phyloP scores from a whole-genome alignment of 2,888 invertebrate genomes.

The Lamproptera curius region DNA sequence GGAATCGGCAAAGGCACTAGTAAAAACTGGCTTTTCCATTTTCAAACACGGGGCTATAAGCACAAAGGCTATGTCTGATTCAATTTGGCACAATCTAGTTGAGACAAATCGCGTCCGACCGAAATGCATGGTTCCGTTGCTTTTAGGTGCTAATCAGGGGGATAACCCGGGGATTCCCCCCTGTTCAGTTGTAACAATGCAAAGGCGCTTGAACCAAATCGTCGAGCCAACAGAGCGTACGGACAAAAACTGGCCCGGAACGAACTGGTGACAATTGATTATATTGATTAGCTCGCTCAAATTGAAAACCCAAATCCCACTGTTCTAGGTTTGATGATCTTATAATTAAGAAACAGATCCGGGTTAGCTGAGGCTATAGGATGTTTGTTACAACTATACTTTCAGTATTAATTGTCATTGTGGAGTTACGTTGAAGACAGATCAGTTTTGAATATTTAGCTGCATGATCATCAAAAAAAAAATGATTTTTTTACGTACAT shows the following conservation, averaged over 20 bases:
- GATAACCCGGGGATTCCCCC: constrained; percentile 33
- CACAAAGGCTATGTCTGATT: constrained; percentile 12
- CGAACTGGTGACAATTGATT: constrained; percentile 20
- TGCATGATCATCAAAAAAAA: too few relatives aligned
- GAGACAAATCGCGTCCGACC: constrained; percentile 13
- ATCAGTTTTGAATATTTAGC: too few relatives aligned
- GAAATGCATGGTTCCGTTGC: constrained; percentile 18
- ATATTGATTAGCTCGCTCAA: background rate
- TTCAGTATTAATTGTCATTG: too few relatives aligned
- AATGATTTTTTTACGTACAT: too few relatives aligned
- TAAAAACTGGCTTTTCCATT: constrained; percentile 1
- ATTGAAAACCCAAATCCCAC: too few relatives aligned
- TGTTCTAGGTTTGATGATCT: too few relatives aligned
- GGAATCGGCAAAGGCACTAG: too few relatives aligned
- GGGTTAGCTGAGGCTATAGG: too few relatives aligned
- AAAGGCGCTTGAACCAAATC: constrained; percentile 31
- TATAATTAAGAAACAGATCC: too few relatives aligned
- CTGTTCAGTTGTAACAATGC: constrained; percentile 31
- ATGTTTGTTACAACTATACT: too few relatives aligned
- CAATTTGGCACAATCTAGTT: constrained; percentile 12
- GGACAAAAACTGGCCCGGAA: constrained; percentile 33
- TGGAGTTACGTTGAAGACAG: too few relatives aligned
- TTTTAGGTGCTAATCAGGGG: constrained; percentile 27
- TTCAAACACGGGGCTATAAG: background rate
- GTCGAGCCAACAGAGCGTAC: constrained; percentile 24